Conservation (phyloP, 2,113 vertebrate species). For the Sylvilagus bachmani region DNA sequence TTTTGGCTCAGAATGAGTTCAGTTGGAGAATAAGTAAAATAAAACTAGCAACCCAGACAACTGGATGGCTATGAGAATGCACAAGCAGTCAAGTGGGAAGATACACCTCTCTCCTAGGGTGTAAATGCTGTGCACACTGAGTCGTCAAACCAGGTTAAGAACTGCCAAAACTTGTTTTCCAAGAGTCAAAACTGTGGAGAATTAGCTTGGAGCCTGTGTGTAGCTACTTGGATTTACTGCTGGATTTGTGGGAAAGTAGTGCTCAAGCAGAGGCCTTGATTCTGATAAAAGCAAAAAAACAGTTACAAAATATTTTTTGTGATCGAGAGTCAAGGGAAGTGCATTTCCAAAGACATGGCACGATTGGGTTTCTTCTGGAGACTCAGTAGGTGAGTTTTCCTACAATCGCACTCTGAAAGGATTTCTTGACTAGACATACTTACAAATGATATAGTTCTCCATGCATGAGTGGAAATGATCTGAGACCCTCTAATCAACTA, state of each 20-base stretch:
- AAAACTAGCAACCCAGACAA: background rate
- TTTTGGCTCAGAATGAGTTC: conserved; percentile 4
- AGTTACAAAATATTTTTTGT: background rate
- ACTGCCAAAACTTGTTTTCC: conserved; percentile 34
- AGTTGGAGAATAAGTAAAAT: conserved; percentile 24
- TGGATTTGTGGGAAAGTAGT: background rate
- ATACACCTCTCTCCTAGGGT: background rate
- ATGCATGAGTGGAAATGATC: background rate
- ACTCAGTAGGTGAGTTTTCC: background rate
- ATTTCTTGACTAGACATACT: background rate
- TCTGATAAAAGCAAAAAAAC: conserved; percentile 26
- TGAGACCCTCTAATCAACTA: background rate
- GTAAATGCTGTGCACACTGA: background rate
- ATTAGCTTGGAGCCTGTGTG: background rate
- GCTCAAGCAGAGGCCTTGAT: background rate
- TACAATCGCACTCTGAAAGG: background rate
- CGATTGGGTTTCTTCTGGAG: background rate
- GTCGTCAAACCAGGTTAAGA: background rate
- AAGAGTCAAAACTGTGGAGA: background rate
- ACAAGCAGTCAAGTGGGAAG: background rate
- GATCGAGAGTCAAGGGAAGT: background rate
- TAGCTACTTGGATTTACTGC: background rate
- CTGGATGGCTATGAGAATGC: background rate
- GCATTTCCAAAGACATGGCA: conserved; percentile 36
- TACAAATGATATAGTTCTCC: background rate